Evolutionary conservation across 2,113 vertebrate genomes (phyloP), one percentile per base, ranked within the genome.

Genomic region (Hippocampus barbouri): DNA sequence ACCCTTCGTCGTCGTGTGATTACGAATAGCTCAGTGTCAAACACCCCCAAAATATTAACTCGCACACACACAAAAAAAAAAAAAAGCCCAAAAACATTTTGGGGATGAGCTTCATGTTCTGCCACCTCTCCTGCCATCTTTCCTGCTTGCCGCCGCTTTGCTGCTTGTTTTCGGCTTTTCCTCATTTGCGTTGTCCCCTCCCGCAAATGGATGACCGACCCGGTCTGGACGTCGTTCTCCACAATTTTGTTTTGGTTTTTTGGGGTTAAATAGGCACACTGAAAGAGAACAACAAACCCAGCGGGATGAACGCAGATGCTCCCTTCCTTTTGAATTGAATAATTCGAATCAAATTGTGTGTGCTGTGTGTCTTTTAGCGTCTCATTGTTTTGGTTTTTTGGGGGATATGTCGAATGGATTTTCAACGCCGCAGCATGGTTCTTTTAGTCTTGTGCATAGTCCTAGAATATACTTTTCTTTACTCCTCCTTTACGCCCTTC

Each of bases 171-270:
- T 20, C 70, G 57, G 57, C 16, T 60, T 80, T 45, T 81, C 68
- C 70, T 57, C 16, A 56, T 72, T 51, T 78, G 72, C 81, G 71
- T 79, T 65, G 78, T 75, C 72, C 10, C 41, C 41, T 12, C 41
- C 79, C 71, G 83, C 69, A 80, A 66, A n/a, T 80, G 80, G 83
- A 72, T 69, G 75, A 64, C 73, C 69, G 69, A 25, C 25, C 25
- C 47, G 54, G 43, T 79, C 57, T 38, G 68, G 47, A 38, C 62
- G 67, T 71, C 51, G 27, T 67, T 60, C 65, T 82, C 72, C 76
- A 74, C 66, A 64, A 70, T 66, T 6, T 71, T 70, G 68, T 68
- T 40, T 68, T 40, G 23, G 1, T 53, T 51, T 25, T 27, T 25
- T 23, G 7, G 30, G 41, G 45, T 66, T 18, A 11, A 63, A 9